Conservation (phyloP, 2,888 invertebrate genomes). For the Pheosia gnoma region DNA sequence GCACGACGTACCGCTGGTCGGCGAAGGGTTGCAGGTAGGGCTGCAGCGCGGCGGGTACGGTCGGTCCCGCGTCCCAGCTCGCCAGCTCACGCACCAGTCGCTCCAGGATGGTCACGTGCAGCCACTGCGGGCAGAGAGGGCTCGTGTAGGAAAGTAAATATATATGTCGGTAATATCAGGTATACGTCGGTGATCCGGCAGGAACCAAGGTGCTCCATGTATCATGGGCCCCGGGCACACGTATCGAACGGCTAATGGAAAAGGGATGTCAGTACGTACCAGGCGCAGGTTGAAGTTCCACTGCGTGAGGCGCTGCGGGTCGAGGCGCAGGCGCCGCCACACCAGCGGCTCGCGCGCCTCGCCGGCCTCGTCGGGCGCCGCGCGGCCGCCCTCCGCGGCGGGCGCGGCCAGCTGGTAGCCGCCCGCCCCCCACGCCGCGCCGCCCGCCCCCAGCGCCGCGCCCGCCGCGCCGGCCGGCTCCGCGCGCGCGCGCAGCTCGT, state of each 20-base stretch:
- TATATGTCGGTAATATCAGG: too few species aligned
- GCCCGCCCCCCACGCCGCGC: conserved; percentile 57
- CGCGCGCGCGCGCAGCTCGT: conserved; percentile 11
- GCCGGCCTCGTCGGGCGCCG: conserved; percentile 17
- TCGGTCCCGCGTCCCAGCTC: conserved; percentile 87
- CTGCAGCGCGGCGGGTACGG: conserved; percentile 88
- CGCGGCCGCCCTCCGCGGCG: conserved; percentile 12
- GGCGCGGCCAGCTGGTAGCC: conserved; percentile 81
- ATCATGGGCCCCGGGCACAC: too few species aligned
- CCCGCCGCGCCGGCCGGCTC: conserved; percentile 15
- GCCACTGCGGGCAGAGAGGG: conserved; percentile 85
- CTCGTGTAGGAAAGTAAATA: background rate
- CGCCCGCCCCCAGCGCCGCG: conserved; percentile 6
- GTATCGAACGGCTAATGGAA: too few species aligned
- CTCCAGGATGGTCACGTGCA: conserved; percentile 92
- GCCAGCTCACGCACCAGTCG: conserved; percentile 90
- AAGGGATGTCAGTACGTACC: conserved; percentile 65
- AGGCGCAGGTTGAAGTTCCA: conserved; percentile 89
- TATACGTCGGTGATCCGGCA: too few species aligned
- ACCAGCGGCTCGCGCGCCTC: conserved; percentile 59
- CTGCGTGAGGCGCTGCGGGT: conserved; percentile 88
- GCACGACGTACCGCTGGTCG: conserved; percentile 94
- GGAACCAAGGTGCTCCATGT: too few species aligned
- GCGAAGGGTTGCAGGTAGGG: conserved; percentile 91
- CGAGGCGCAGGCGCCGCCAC: conserved; percentile 86